Evolutionary conservation across 2,888 invertebrate genomes (phyloP).

Genomic region (Thera obeliscata): DNA sequence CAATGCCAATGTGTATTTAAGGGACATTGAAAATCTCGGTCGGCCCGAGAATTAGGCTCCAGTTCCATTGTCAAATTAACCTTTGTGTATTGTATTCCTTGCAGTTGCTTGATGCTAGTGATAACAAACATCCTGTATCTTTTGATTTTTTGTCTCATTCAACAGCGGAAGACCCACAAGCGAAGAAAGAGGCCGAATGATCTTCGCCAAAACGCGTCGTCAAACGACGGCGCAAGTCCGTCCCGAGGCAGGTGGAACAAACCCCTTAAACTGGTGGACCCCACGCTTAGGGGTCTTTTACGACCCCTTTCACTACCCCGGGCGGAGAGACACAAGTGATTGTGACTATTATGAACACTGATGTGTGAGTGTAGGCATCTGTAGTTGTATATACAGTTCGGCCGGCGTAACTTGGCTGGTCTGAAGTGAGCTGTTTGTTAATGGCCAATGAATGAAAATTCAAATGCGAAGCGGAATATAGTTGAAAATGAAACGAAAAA

Average conservation of each 20-base stretch:
- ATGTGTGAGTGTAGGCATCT: not conserved
- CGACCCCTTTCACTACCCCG: slow-evolving; percentile 6
- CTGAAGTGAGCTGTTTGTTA: too few relatives aligned
- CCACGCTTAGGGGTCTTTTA: slow-evolving; percentile 1
- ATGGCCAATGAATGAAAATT: too few relatives aligned
- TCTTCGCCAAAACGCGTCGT: slow-evolving; percentile 81
- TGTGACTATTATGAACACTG: slow-evolving; percentile 15
- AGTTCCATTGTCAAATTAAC: too few relatives aligned
- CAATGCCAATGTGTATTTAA: too few relatives aligned
- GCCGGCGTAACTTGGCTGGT: too few relatives aligned
- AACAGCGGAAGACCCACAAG: slow-evolving; percentile 73
- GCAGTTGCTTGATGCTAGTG: not conserved
- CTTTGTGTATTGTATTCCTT: too few relatives aligned
- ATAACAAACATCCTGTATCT: not conserved
- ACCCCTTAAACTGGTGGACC: slow-evolving; percentile 16
- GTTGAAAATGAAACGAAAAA: too few relatives aligned
- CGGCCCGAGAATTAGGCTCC: too few relatives aligned
- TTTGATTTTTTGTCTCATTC: slow-evolving; percentile 31
- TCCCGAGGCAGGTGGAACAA: slow-evolving; percentile 69
- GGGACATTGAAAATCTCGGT: too few relatives aligned
- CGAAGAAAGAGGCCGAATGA: slow-evolving; percentile 79
- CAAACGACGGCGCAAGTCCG: slow-evolving; percentile 79
- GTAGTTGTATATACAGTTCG: too few relatives aligned
- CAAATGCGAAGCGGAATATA: too few relatives aligned
- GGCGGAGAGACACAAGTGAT: slow-evolving; percentile 25